Evolutionary conservation across 30 jellyfish, hydroid and myxozoan species (phyloP).

Genomic region (Pseudorhiza aurosa): DNA sequence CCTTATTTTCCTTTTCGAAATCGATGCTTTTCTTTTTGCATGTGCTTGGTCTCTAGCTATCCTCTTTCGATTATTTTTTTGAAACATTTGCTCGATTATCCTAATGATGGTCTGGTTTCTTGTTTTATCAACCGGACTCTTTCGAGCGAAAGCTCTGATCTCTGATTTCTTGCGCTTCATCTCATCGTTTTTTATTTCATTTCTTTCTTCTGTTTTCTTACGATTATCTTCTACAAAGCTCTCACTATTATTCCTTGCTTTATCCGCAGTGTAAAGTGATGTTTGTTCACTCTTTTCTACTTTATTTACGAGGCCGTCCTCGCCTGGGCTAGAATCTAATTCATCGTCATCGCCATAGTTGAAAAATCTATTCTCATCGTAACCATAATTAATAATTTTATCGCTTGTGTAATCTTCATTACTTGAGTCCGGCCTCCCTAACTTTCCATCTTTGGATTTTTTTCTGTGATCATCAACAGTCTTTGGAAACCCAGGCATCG

Average conservation of each 20-base stretch:
- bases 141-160: too few relatives aligned
- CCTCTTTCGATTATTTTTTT: background rate
- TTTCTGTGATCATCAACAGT: background rate
- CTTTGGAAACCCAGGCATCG: conserved; percentile 20
- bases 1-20: background rate
- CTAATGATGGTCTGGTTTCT: conserved; percentile 3
- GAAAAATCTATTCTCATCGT: background rate
- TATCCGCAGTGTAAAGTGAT: background rate
- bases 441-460: too few relatives aligned
- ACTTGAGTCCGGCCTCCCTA: background rate
- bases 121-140: background rate
- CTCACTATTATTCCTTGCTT: too few relatives aligned
- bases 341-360: conserved; percentile 10
- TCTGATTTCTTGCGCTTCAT: background rate
- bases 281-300: background rate
- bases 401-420: conserved; percentile 9
- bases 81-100: background rate
- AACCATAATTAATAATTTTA: background rate
- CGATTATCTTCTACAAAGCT: background rate
- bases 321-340: background rate
- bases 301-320: background rate
- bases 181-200: background rate
- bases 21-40: background rate
- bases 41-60: background rate
- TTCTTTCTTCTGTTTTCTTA: background rate